Evolutionary conservation across 2,113 vertebrate genomes (phyloP), one percentile per base, ranked within the genome.

Genomic region (Alethe castanea): DNA sequence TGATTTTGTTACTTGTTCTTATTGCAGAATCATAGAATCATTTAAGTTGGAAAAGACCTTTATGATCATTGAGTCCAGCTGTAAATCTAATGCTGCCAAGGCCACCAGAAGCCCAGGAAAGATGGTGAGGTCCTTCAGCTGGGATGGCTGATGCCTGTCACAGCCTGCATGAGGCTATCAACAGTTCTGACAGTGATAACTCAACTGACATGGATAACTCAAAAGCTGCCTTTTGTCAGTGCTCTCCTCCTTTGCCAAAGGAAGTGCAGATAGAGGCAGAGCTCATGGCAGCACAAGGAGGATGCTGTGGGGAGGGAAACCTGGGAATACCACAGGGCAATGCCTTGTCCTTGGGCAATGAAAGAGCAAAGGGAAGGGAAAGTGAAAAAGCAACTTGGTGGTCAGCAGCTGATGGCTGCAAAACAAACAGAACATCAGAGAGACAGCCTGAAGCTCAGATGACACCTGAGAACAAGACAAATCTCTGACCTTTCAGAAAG

Each of bases 1-100:
- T 53, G 53, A 53, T 82, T 77, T 56, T 8, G 31, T 67, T 64
- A 45, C 11, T 91, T 65, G 31, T 3, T 47, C 28, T 67, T 74
- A 54, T 45, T 44, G 28, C 53, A 59, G 26, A 82, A 60, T 28
- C 40, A 26, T 2, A 28, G 40, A 70, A 38, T 29, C 3, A 4
- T 56, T 54, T 62, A 47, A 31, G 35, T 14, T 64, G 50, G 50
- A 56, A 64, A 56, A 64, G 9, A n/a, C 6, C 24, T 56, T 42
- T 42, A 56, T 0, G 0, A 8, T 42, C 56, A 47, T 14, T 2
- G 3, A 56, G 48, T 40, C 56, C 29, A 35, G 31, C 25, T 40
- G 57, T 26, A 80, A 70, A 82, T 35, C 26, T 31, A 47, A 67
- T 18, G 18, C 26, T 73, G 48, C 31, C 38, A 38, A 69, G 54